These are phyloP conservation scores for Zingel zingel DNA, from an alignment of 2,113 vertebrate species.

Conservation along the genomic window DNA sequence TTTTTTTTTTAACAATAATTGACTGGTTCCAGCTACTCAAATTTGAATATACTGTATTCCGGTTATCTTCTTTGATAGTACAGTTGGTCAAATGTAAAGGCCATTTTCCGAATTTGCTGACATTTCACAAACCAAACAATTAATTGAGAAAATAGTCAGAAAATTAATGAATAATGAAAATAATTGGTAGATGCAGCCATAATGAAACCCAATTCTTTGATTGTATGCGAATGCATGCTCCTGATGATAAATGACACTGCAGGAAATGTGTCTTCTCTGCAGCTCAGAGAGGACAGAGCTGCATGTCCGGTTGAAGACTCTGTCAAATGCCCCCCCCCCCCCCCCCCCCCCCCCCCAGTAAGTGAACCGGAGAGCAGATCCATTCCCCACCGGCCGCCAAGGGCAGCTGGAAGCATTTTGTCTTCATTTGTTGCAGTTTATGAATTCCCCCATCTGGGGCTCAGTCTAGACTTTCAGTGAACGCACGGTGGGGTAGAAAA, in stretches of 20 bases:
- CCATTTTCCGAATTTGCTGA: not conserved
- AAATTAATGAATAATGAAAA: not conserved
- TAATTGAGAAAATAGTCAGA: not conserved
- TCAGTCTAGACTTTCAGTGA: slow-evolving; percentile 43
- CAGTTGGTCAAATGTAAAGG: not conserved
- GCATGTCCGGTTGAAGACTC: slow-evolving; percentile 4
- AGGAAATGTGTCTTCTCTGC: slow-evolving; percentile 47
- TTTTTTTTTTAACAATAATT: too few species aligned
- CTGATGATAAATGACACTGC: slow-evolving; percentile 55
- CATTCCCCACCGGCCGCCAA: not conserved
- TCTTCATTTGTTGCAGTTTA: slow-evolving; percentile 69
- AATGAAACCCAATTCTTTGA: not conserved
- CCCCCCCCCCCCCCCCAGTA: too few species aligned
- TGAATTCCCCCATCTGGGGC: slow-evolving; percentile 49
- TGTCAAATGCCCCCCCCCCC: slow-evolving; percentile 6
- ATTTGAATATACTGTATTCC: not conserved
- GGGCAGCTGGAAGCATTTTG: slow-evolving; percentile 63
- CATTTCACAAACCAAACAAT: not conserved
- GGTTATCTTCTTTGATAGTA: not conserved
- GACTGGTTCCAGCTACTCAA: too few species aligned
- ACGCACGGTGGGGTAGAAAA: slow-evolving; percentile 29
- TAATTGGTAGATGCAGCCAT: too few species aligned
- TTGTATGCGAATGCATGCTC: slow-evolving; percentile 3
- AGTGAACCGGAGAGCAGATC: not conserved
- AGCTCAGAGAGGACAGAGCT: slow-evolving; percentile 36